Evolutionary conservation across 2,797 vertebrate species (phyloP).

Genomic region (Melopsittacus undulatus): DNA sequence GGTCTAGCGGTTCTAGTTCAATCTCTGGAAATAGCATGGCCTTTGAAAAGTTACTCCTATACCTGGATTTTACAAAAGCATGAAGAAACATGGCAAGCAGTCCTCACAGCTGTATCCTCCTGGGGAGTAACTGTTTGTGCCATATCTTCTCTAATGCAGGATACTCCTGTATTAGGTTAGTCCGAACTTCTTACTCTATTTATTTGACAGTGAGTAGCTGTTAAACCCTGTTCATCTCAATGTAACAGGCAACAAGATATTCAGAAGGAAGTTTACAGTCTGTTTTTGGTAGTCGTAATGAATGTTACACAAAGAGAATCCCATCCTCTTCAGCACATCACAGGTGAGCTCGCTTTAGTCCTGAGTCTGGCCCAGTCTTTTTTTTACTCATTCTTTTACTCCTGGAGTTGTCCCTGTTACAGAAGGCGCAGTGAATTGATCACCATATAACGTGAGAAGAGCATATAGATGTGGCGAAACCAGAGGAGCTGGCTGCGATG

Average conservation of each 20-base stretch:
- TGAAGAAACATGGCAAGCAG: not conserved
- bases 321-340: not conserved
- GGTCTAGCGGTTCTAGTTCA: not conserved
- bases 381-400: not conserved
- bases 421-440: constrained; percentile 88
- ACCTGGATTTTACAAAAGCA: not conserved
- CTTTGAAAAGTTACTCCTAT: not conserved
- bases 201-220: not conserved
- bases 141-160: not conserved
- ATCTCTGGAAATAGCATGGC: not conserved
- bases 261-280: not conserved
- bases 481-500: constrained; percentile 92
- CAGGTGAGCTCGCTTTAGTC: not conserved
- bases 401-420: constrained; percentile 32
- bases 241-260: not conserved
- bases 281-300: not conserved
- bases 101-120: not conserved
- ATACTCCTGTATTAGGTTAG: not conserved
- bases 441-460: constrained; percentile 92
- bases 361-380: not conserved
- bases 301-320: not conserved
- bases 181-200: not conserved
- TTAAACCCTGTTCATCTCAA: not conserved
- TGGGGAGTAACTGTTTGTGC: not conserved
- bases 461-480: constrained; percentile 89